Percentiles rank a stretch among this genome's conserved stretches.
Evolutionary conservation across 2,888 invertebrate genomes (phyloP).

Genomic region (Laspeyria flexula): DNA sequence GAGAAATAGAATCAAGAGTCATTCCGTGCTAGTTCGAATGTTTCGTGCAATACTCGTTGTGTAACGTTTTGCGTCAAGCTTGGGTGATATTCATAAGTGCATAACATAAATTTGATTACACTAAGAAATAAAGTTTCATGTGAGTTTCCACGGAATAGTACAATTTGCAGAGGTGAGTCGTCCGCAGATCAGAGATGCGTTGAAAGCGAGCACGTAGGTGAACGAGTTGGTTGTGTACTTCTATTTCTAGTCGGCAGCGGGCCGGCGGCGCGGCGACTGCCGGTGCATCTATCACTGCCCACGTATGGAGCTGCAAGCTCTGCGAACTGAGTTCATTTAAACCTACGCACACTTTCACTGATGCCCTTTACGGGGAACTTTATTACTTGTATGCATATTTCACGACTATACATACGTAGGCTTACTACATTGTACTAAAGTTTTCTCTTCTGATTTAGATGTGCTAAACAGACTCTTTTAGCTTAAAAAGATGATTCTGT

Average conservation of each 20-base stretch:
- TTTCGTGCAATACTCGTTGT: background rate
- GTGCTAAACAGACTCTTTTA: no score
- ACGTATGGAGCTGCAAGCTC: slow-evolving; percentile 49
- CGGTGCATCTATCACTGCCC: slow-evolving; percentile 60
- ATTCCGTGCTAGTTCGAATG: no score
- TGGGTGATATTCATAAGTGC: slow-evolving; percentile 15
- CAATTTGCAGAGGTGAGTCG: slow-evolving; percentile 16
- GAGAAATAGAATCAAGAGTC: slow-evolving; percentile 42
- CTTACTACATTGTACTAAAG: background rate
- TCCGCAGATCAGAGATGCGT: slow-evolving; percentile 25
- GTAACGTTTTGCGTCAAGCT: slow-evolving; percentile 18
- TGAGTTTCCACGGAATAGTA: slow-evolving; percentile 17
- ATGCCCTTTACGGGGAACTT: slow-evolving; percentile 39
- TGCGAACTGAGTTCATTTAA: slow-evolving; percentile 39
- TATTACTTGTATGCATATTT: slow-evolving; percentile 21
- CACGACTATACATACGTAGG: slow-evolving; percentile 12
- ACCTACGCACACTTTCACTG: slow-evolving; percentile 59
- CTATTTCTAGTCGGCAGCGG: slow-evolving; percentile 36
- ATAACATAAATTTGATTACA: slow-evolving; percentile 19
- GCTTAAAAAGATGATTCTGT: no score
- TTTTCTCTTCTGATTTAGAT: no score
- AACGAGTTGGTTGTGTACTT: slow-evolving; percentile 43
- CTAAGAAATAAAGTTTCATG: slow-evolving; percentile 13
- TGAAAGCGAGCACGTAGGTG: slow-evolving; percentile 61
- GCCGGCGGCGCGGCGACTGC: slow-evolving; percentile 29